These are phyloP conservation scores for Drosophila mimetica DNA, from an alignment of 2,888 invertebrate species.

Conservation along the genomic window DNA sequence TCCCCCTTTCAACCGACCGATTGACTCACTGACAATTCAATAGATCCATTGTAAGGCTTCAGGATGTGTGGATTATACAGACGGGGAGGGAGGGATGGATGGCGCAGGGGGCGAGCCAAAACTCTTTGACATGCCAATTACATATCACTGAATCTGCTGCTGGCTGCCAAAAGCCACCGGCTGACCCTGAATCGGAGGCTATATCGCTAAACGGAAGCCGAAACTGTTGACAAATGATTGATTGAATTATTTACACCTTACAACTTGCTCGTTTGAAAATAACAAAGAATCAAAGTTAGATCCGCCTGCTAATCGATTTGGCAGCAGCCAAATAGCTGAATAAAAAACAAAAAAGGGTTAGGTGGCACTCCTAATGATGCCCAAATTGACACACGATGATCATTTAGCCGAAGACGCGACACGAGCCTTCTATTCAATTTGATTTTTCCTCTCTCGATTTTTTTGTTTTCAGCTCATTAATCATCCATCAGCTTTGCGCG, in stretches of 20 bases:
- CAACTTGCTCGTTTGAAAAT: constrained; percentile 57
- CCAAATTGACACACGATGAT: constrained; percentile 76
- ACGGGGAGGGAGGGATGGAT: constrained; percentile 2
- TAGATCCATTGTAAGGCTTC: constrained; percentile 47
- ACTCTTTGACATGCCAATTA: constrained; percentile 51
- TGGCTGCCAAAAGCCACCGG: constrained; percentile 27
- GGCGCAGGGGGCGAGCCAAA: neutral
- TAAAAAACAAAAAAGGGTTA: constrained; percentile 67
- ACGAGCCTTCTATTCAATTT: constrained; percentile 46
- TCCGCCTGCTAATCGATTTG: constrained; percentile 80
- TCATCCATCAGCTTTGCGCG: constrained; percentile 73
- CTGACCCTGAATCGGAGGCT: constrained; percentile 64
- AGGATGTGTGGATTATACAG: constrained; percentile 39
- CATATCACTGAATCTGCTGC: constrained; percentile 29
- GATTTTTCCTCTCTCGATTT: constrained; percentile 21
- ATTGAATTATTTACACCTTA: constrained; percentile 80
- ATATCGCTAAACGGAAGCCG: constrained; percentile 70
- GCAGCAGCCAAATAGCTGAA: constrained; percentile 53
- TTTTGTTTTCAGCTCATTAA: constrained; percentile 65
- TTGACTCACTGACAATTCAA: constrained; percentile 74
- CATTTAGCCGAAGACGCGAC: constrained; percentile 75
- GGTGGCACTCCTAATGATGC: constrained; percentile 74
- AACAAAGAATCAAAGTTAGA: constrained; percentile 66
- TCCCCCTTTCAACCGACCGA: constrained; percentile 49
- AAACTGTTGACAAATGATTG: constrained; percentile 79